These are phyloP conservation scores for Halcyon leucocephala DNA, from an alignment of 2,797 vertebrate genomes.

Conservation along the genomic window DNA sequence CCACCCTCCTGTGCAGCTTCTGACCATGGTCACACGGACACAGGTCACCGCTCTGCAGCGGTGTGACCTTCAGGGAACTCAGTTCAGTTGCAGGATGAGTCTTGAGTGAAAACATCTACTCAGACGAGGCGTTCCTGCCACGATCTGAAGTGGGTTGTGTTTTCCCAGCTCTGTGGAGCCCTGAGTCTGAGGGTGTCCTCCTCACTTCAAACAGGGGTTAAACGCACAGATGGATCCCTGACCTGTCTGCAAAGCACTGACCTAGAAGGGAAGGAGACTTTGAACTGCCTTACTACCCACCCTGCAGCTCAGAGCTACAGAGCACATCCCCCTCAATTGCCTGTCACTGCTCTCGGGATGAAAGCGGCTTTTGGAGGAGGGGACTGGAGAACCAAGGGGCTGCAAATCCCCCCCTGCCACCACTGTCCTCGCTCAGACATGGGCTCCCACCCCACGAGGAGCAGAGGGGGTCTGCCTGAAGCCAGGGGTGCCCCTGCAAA, in stretches of 20 bases:
- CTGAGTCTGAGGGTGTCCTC: not conserved
- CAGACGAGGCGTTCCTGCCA: not conserved
- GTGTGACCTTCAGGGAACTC: fast-evolving
- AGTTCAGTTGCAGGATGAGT: not conserved
- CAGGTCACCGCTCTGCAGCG: fast-evolving
- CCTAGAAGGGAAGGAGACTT: constrained; percentile 4
- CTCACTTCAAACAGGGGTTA: not conserved
- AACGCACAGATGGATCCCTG: not conserved
- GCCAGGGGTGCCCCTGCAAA: not conserved
- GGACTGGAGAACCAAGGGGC: not conserved
- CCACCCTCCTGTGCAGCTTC: not conserved
- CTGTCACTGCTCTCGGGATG: not conserved
- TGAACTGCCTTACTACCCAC: not conserved
- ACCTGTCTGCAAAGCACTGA: constrained; percentile 10
- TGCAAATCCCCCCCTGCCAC: not conserved
- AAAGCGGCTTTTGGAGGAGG: not conserved
- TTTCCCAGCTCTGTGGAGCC: not conserved
- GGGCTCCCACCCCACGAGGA: fast-evolving
- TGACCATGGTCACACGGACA: fast-evolving
- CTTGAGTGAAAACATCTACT: not conserved
- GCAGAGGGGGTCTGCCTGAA: not conserved
- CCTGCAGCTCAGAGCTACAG: not conserved
- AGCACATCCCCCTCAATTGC: not conserved
- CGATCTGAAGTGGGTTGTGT: not conserved
- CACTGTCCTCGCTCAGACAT: fast-evolving